Evolutionary conservation across 2,888 invertebrate genomes (phyloP).

Genomic region (Neelides folsomi): DNA sequence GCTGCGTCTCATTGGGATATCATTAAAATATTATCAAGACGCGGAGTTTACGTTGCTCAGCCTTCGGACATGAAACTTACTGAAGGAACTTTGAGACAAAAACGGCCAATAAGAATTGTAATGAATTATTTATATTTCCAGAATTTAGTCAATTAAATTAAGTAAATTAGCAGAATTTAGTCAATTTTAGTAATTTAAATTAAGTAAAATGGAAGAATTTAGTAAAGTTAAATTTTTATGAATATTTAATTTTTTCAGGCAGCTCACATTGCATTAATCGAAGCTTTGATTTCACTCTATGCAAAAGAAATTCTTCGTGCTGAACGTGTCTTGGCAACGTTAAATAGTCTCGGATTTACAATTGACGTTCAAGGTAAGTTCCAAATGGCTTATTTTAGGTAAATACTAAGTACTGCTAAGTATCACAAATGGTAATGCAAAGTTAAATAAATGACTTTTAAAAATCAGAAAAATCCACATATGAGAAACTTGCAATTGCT

Average conservation of each 20-base stretch:
- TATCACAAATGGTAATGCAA: no score
- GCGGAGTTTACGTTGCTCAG: slow-evolving; percentile 30
- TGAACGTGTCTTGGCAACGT: slow-evolving; percentile 24
- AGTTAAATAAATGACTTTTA: no score
- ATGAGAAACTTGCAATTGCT: slow-evolving; percentile 28
- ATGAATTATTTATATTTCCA: slow-evolving; percentile 3
- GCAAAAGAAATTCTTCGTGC: slow-evolving; percentile 27
- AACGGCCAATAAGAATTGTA: slow-evolving; percentile 28
- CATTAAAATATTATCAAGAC: slow-evolving; percentile 28
- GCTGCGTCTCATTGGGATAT: slow-evolving; percentile 27
- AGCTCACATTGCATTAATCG: slow-evolving; percentile 31
- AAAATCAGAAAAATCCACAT: slow-evolving; percentile 26
- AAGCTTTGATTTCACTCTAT: slow-evolving; percentile 31
- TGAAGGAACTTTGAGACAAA: slow-evolving; percentile 29
- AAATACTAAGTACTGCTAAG: no score
- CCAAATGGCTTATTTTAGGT: no score
- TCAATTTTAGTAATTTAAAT: no score
- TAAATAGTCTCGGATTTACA: slow-evolving; percentile 24
- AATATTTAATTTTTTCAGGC: no score
- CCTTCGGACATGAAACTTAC: slow-evolving; percentile 32
- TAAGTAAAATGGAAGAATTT: no score
- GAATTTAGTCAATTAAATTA: no score
- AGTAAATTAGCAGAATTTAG: no score
- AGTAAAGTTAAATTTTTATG: no score
- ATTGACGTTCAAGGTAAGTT: slow-evolving; percentile 10